Conservation (phyloP, 2,113 vertebrate genomes). For the Hippocampus barbouri region DNA sequence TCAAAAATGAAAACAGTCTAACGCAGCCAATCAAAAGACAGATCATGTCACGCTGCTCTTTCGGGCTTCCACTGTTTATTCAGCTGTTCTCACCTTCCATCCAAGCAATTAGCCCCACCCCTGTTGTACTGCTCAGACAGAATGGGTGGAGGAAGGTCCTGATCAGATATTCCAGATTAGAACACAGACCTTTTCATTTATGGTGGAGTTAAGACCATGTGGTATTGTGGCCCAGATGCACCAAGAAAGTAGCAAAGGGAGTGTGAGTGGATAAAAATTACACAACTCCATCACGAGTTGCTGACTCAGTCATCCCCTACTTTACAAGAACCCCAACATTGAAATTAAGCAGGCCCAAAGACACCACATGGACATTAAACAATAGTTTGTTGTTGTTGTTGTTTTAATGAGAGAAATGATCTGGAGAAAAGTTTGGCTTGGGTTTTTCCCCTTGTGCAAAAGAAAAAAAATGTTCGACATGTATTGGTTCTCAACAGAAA, state of each 20-base stretch:
- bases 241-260: slow-evolving; percentile 49
- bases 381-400: too few relatives aligned
- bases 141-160: slow-evolving; percentile 7
- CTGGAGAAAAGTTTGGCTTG: slow-evolving; percentile 21
- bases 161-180: slow-evolving; percentile 41
- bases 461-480: slow-evolving; percentile 55
- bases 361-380: neutral
- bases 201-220: slow-evolving; percentile 47
- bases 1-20: neutral
- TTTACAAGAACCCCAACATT: slow-evolving; percentile 18
- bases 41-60: neutral
- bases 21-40: neutral
- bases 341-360: neutral
- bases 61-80: slow-evolving; percentile 57
- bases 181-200: slow-evolving; percentile 68
- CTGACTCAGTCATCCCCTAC: slow-evolving; percentile 17
- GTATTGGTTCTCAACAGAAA: neutral
- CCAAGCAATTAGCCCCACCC: slow-evolving; percentile 5
- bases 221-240: slow-evolving; percentile 63
- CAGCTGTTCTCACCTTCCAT: slow-evolving; percentile 51
- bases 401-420: slow-evolving; percentile 13
- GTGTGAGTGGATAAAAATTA: slow-evolving; percentile 68
- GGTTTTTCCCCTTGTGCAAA: slow-evolving; percentile 25
- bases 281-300: slow-evolving; percentile 1
- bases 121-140: slow-evolving; percentile 22